phyloP scores from a whole-genome alignment of 2,797 vertebrate genomes.

The Sebastes taczanowskii region DNA sequence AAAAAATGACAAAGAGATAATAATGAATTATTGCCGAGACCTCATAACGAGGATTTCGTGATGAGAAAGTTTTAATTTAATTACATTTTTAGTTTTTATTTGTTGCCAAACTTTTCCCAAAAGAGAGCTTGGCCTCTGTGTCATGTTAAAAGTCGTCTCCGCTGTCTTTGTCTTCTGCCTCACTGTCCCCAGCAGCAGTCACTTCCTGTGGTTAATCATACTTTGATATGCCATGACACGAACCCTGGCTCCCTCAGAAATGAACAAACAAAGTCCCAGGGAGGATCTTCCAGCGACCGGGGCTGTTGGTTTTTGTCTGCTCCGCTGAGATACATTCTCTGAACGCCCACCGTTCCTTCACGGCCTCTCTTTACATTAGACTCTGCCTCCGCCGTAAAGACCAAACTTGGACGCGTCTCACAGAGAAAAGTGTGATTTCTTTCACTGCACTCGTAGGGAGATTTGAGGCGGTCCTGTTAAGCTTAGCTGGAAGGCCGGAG shows the following conservation, averaged over 20 bases:
- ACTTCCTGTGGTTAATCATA: conserved; percentile 71
- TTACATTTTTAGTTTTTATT: neutral
- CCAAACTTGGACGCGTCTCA: conserved; percentile 61
- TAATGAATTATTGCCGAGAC: neutral
- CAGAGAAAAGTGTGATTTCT: conserved; percentile 53
- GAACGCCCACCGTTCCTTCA: conserved; percentile 65
- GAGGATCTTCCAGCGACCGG: conserved; percentile 49
- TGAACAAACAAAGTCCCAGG: conserved; percentile 53
- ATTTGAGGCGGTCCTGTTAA: conserved; percentile 56
- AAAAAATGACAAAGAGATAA: too few species aligned
- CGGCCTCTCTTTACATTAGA: conserved; percentile 65
- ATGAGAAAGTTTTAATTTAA: neutral
- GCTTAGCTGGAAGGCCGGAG: conserved; percentile 40
- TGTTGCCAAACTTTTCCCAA: neutral
- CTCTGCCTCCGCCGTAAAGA: conserved; percentile 49
- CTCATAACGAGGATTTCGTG: neutral
- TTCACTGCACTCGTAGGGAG: conserved; percentile 36
- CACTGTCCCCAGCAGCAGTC: conserved; percentile 43
- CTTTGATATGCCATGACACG: conserved; percentile 69
- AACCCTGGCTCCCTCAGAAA: conserved; percentile 55
- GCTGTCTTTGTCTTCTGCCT: conserved; percentile 11
- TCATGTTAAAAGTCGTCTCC: conserved; percentile 35
- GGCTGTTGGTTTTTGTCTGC: conserved; percentile 63
- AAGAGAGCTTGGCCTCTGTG: conserved; percentile 1
- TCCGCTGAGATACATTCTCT: conserved; percentile 54